A percentile compares a stretch with the other conserved stretches of the same genome.
Evolutionary conservation across 2,888 invertebrate species (phyloP).

Genomic region (Lycophotia porphyrea): DNA sequence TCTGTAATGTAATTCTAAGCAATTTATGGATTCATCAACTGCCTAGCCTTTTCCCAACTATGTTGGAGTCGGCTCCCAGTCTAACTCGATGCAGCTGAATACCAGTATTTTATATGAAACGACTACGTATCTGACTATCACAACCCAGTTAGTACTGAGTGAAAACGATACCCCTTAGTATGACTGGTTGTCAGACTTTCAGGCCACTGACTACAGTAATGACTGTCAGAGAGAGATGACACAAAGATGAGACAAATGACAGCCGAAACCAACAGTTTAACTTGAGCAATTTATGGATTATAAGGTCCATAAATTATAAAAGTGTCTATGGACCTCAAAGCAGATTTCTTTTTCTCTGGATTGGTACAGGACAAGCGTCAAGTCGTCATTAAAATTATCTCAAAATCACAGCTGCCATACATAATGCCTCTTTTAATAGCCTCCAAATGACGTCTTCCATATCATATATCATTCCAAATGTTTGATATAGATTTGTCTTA

Average conservation of each 20-base stretch:
- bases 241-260: neutral
- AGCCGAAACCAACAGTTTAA: neutral
- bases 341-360: neutral
- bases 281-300: neutral
- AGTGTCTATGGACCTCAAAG: neutral
- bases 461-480: slow-evolving; percentile 52
- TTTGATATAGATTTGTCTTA: slow-evolving; percentile 58
- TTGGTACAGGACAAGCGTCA: neutral
- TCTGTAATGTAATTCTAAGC: neutral
- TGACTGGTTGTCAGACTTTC: neutral
- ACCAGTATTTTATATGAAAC: neutral
- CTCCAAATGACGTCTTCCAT: slow-evolving; percentile 30
- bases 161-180: neutral
- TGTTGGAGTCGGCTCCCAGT: neutral
- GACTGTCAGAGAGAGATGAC: no score
- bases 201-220: neutral
- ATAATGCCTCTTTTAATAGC: slow-evolving; percentile 28
- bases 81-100: no score
- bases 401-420: slow-evolving; percentile 16
- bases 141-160: neutral
- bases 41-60: neutral
- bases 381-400: slow-evolving; percentile 28
- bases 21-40: neutral
- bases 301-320: neutral
- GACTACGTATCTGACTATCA: neutral